Conservation (phyloP, 1,140 invertebrate genomes). For the Marisa cornuarietis region DNA sequence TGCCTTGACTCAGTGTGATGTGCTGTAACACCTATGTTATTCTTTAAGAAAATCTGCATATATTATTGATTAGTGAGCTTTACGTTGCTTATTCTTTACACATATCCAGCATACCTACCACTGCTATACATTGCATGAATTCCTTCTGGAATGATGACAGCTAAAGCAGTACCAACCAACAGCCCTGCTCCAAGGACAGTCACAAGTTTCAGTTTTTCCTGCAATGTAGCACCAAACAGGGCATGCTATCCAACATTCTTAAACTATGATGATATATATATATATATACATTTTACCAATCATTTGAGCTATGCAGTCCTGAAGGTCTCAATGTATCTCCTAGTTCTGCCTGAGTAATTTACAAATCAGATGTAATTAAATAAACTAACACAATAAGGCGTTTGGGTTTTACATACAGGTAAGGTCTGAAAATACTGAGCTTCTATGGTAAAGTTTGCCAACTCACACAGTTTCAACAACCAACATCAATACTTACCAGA, state of each 20-base stretch:
- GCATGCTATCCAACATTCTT: background rate
- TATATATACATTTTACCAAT: too few species aligned
- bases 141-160: conserved; percentile 99
- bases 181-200: conserved; percentile 96
- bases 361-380: background rate
- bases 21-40: too few species aligned
- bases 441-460: background rate
- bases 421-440: background rate
- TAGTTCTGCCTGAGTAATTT: background rate
- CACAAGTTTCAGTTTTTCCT: conserved; percentile 93
- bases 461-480: background rate
- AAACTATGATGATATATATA: background rate
- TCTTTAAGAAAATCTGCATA: too few species aligned
- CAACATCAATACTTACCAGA: background rate
- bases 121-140: conserved; percentile 79
- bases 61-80: too few species aligned
- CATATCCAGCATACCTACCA: background rate
- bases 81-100: too few species aligned
- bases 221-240: conserved; percentile 53
- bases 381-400: background rate
- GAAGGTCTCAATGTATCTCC: background rate
- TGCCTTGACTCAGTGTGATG: too few species aligned
- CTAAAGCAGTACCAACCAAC: conserved; percentile 95
- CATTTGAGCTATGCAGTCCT: background rate
- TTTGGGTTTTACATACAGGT: conserved; percentile 1